Evolutionary conservation across 2,888 invertebrate species (phyloP).

Genomic region (Philopedon plagiatum): DNA sequence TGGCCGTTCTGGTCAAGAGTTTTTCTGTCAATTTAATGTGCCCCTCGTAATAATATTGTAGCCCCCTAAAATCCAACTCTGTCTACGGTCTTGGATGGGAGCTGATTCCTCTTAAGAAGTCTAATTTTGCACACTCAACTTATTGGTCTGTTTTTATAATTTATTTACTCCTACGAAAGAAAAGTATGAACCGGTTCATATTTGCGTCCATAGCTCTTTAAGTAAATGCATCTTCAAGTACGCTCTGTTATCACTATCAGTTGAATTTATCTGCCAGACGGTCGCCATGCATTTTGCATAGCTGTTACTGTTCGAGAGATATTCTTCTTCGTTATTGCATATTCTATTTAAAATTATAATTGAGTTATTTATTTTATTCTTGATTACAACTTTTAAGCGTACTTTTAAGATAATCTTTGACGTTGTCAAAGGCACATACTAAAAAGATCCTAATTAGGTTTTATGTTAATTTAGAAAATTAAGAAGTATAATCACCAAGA

Average conservation of each 20-base stretch:
- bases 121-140: no score
- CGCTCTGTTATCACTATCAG: conserved; percentile 1
- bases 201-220: not conserved
- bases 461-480: no score
- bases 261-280: not conserved
- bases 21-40: no score
- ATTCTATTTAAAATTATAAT: not conserved
- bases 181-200: not conserved
- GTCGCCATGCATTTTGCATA: not conserved
- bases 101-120: no score
- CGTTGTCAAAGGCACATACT: not conserved
- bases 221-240: not conserved
- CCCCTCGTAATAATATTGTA: no score
- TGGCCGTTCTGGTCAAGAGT: no score
- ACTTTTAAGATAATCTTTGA: not conserved
- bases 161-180: not conserved
- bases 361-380: not conserved
- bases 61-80: no score
- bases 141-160: not conserved
- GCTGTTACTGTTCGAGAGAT: not conserved
- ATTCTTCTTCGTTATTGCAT: not conserved
- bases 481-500: no score
- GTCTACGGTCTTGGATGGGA: no score
- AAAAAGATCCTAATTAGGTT: no score
- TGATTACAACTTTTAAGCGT: not conserved